These are phyloP conservation scores for Drosophila maculinotata DNA, from an alignment of 2,888 invertebrate species.

Conservation along the genomic window DNA sequence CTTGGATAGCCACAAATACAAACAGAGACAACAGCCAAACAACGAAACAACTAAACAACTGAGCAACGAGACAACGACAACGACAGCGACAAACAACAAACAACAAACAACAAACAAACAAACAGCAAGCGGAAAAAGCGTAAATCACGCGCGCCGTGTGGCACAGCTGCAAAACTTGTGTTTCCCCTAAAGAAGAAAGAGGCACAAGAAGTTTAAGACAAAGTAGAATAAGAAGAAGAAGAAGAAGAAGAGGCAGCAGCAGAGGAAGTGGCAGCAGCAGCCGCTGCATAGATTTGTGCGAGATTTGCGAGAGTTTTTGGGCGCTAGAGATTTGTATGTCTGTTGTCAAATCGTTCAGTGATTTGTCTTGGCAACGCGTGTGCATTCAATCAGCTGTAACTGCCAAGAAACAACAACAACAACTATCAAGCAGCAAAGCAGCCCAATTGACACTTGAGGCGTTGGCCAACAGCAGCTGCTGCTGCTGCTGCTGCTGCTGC, in stretches of 20 bases:
- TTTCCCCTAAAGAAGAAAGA: conserved; percentile 13
- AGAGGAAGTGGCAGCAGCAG: conserved; percentile 11
- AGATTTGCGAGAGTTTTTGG: conserved; percentile 48
- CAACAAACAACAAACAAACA: conserved; percentile 53
- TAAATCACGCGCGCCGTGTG: conserved; percentile 70
- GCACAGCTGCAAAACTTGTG: conserved; percentile 62
- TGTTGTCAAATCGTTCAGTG: conserved; percentile 75
- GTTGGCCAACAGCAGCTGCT: conserved; percentile 45
- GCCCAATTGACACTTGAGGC: conserved; percentile 64
- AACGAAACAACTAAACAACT: conserved; percentile 29
- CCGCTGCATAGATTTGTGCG: conserved; percentile 42
- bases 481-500: conserved; percentile 2
- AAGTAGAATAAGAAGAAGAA: no score
- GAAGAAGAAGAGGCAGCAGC: conserved; percentile 8
- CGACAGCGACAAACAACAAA: conserved; percentile 17
- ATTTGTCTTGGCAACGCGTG: conserved; percentile 71
- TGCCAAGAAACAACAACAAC: not conserved
- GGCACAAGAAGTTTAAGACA: conserved; percentile 12
- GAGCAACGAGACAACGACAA: conserved; percentile 33
- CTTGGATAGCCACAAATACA: conserved; percentile 43
- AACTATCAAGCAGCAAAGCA: conserved; percentile 12
- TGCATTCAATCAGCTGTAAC: conserved; percentile 56
- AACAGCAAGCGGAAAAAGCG: conserved; percentile 77
- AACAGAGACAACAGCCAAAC: conserved; percentile 39
- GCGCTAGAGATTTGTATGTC: conserved; percentile 37